Conservation (phyloP, 2,797 vertebrate species). For the Argya squamiceps region DNA sequence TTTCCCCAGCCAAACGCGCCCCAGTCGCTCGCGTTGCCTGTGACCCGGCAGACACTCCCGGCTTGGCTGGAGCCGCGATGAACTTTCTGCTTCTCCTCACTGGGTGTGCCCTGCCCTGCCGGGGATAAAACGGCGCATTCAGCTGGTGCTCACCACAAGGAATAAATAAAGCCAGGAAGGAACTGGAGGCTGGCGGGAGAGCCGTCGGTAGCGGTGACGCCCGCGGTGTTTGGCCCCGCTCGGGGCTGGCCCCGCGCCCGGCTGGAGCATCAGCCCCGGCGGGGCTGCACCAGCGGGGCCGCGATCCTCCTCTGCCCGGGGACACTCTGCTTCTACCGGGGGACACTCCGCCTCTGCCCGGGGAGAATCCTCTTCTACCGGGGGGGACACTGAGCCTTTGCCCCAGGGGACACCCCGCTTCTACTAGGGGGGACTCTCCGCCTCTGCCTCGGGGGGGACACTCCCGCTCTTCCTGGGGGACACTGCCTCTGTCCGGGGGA, state of each 20-base stretch:
- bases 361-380: no score
- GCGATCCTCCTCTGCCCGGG: neutral
- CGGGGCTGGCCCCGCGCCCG: neutral
- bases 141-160: constrained; percentile 9
- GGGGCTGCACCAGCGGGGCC: neutral
- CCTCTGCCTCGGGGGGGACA: no score
- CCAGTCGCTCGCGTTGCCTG: neutral
- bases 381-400: no score
- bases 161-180: constrained; percentile 55
- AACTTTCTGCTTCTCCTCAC: neutral
- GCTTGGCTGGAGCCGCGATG: constrained; percentile 28
- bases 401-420: no score
- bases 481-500: no score
- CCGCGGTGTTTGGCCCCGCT: neutral
- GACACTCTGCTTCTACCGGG: no score
- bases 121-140: constrained; percentile 17
- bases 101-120: constrained; percentile 47
- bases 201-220: neutral
- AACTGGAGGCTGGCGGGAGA: neutral
- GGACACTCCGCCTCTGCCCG: no score
- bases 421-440: no score
- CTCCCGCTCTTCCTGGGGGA: no score
- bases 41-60: neutral
- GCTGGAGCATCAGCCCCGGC: neutral
- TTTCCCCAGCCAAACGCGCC: neutral